Base-by-base conservation (phyloP, 2,888 invertebrate genomes). In the Phragmatobia fuliginosa region DNA sequence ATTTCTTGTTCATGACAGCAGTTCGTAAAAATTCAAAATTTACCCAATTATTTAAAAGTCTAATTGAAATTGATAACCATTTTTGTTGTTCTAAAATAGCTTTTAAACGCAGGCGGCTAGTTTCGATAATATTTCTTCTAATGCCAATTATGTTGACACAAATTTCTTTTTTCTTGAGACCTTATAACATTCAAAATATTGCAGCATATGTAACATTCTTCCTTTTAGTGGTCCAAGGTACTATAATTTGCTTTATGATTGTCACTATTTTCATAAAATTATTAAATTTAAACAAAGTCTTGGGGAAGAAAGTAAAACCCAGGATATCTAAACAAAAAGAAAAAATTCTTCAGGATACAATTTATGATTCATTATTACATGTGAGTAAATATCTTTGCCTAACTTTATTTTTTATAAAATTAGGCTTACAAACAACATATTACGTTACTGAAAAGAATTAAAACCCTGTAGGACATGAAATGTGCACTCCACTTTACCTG, bases 201-300 rank as follows among this genome's bases (percentile, higher is more conserved):
- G 77, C 82, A 10, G 76, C 73, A 0, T 83, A 88, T 69, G 63
- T 86, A 3, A 79, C 85, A 8, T 83, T 90, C 49, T 87, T 86
- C 45, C 62, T 88, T 3, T 67, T 86, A 5, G 79, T 87, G 74
- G 32, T 90, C n/a, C 90, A 92, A 82, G 90, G 90, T 31, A 75
- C 85, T 0, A 78, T 88, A 4, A 77, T 87, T 31, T 74, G 81
- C 36, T 90, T 86, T 49, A 76, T 89, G 59, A 68, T 87, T 10
- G 33, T 85, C 3, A 86, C 85, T 68, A 85, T 91, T 56, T 90
- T 86, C 67, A 45, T 82, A 8, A 85, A 87, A 66, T 79, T 84
- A 28, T 61, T 88, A 33, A 79, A 84, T 62, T 77, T 92, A 1
- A 90, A 90, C 72, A 67, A 61, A 11, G 71, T 90, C 38, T 58